phyloP scores from a whole-genome alignment of 1,140 invertebrate genomes.

The Rhagoletis zephyria region DNA sequence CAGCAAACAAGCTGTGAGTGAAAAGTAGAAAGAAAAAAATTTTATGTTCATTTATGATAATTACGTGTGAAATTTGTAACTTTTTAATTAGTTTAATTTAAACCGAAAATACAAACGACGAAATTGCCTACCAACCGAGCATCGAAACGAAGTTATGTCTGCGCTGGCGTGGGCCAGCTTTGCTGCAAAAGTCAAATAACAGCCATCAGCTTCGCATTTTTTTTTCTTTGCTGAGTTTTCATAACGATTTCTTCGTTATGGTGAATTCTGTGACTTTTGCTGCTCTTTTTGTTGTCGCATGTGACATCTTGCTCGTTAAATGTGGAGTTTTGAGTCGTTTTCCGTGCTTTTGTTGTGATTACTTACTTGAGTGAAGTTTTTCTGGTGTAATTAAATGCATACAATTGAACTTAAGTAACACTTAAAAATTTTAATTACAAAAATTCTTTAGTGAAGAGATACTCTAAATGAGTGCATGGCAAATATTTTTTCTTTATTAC shows the following conservation, averaged over 20 bases:
- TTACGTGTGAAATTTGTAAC: slow-evolving; percentile 53
- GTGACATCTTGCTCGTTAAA: slow-evolving; percentile 17
- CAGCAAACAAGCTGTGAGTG: neutral
- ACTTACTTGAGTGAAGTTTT: slow-evolving; percentile 25
- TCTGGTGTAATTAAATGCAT: slow-evolving; percentile 8
- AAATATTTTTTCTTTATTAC: neutral
- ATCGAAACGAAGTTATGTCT: neutral
- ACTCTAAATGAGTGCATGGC: neutral
- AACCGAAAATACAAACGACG: slow-evolving; percentile 38
- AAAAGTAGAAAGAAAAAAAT: slow-evolving; percentile 17
- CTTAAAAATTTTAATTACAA: slow-evolving; percentile 31
- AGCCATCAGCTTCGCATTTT: slow-evolving; percentile 19
- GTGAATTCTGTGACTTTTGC: neutral
- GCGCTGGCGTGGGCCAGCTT: neutral
- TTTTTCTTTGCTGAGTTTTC: neutral
- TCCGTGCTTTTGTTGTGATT: neutral
- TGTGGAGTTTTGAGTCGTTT: slow-evolving; percentile 17
- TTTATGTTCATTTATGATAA: slow-evolving; percentile 53
- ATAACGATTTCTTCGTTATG: too few relatives aligned
- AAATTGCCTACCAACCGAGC: slow-evolving; percentile 33
- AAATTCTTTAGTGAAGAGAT: neutral
- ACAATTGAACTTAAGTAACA: slow-evolving; percentile 27
- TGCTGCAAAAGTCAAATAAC: slow-evolving; percentile 10
- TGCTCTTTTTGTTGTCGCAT: neutral
- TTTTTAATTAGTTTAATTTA: slow-evolving; percentile 54